Base-by-base conservation (phyloP, 2,797 vertebrate species). In the Telmatherina bonti region DNA sequence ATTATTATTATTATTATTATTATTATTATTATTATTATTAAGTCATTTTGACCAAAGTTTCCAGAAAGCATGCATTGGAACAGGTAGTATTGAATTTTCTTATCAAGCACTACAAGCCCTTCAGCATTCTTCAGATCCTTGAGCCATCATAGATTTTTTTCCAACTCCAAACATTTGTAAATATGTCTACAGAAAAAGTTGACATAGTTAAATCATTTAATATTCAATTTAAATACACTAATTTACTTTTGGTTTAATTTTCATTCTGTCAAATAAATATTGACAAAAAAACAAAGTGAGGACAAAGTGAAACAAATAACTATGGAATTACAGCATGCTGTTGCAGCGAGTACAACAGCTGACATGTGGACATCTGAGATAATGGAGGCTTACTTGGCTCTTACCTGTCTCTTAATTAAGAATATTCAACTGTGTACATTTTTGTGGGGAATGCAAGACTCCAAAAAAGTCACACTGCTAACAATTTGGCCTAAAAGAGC, bases 11-110 rank as follows among this genome's bases (percentile, higher is more conserved):
- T 36, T 64, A 49, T 22, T 49, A n/a, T n/a, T 43, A 13, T 49
- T 24, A 31, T 5, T 16, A 16, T 41, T 41, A 16, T 52, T 36
- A 27, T 64, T 53, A 54, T 38, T 20, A 3, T 52, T 13, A 36
- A 27, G n/a, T n/a, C n/a, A n/a, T 64, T 57, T 31, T 64, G 15
- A 52, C 49, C 15, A 27, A 38, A 53, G 33, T 24, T 64, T 53
- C 47, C 47, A 36, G 15, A 13, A 51, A 52, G 47, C 22, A 53
- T 7, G 31, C 20, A 7, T 41, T 61, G 26, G 58, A 43, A 24
- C 22, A 43, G 24, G 38, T 38, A 29, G 35, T 41, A 1, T 0
- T 43, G 16, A 18, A 61, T 20, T 61, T 45, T 27, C 29, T 29
- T 16, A 27, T 61, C 26, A 61, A 61, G 58, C 26, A 61, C 58